Evolutionary conservation across 2,113 vertebrate species (phyloP), one percentile per base, ranked within the genome.

Genomic region (Athene noctua): DNA sequence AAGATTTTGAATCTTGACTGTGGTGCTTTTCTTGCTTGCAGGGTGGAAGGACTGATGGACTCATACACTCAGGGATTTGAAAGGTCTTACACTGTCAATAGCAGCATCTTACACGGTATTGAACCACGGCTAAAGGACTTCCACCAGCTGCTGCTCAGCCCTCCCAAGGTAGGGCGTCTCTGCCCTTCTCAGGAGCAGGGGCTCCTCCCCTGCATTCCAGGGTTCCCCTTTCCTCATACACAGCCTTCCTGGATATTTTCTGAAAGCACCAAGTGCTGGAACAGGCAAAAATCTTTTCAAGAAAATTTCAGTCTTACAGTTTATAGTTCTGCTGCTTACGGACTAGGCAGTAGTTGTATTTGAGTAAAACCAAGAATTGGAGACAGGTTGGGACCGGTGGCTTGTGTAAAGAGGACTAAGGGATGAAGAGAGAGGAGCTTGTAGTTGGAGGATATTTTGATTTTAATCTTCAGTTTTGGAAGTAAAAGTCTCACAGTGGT

Each of bases 31-130:
- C 42, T 34, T 34, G 46, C 52, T 36, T 66, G 13, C 98, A 99
- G 99, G 92, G 97, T 99, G 98, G 99, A 99, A 97, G 99, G 99
- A 95, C 98, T 99, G 97, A 98, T 99, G 98, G 99, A 99, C 98
- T 98, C 99, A 94, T 99, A 99, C 98, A 98, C 99, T 99, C 99
- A 99, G 99, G 99, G 99, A 98, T 99, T 98, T 94, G 99, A 99
- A 98, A 98, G 98, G 98, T 98, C 98, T 96, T 98, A 98, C 97
- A 97, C 99, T 97, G 98, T 99, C 98, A 99, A 94, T 96, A 98
- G 98, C 98, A 98, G 99, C 97, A 98, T 99, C 97, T 96, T 99
- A 74, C 98, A 97, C 16, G 99, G 98, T 87, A 99, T 99, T 75
- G 98, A 99, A 98, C 99, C 99, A 27, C 98, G 99, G 95, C 98